Conservation (phyloP, 1,140 invertebrate species). For the Danaus melanippus region DNA sequence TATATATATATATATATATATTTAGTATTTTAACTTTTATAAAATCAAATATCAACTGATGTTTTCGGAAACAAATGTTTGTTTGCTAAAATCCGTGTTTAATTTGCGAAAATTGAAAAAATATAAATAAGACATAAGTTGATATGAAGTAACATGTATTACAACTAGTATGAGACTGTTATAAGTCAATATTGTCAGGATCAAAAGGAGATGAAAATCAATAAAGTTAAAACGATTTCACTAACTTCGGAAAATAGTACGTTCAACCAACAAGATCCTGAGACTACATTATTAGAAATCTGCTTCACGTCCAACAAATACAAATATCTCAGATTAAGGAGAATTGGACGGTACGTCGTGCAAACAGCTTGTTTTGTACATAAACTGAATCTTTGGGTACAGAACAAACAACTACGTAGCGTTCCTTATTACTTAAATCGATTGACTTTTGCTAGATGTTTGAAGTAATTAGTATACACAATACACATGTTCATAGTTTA, state of each 20-base stretch:
- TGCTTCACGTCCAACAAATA: conserved; percentile 37
- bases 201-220: too few species aligned
- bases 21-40: too few species aligned
- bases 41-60: too few species aligned
- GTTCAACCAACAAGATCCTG: conserved; percentile 23
- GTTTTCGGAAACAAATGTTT: too few species aligned
- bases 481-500: too few species aligned
- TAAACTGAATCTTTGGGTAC: conserved; percentile 33
- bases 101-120: too few species aligned
- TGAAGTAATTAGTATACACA: too few species aligned
- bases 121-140: too few species aligned
- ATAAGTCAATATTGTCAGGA: conserved; percentile 4
- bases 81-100: too few species aligned
- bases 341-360: conserved; percentile 30
- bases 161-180: too few species aligned
- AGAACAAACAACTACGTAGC: conserved; percentile 34
- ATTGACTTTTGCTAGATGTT: conserved; percentile 7
- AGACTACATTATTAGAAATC: conserved; percentile 35
- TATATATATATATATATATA: too few species aligned
- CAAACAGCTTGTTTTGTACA: conserved; percentile 44
- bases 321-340: conserved; percentile 50
- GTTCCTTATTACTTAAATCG: conserved; percentile 37
- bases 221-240: neutral
- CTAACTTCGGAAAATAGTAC: conserved; percentile 11
- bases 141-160: too few species aligned